Evolutionary conservation across 53 echinoderm and acorn worm genomes (phyloP).

Genomic region (Pentamera pediparva): DNA sequence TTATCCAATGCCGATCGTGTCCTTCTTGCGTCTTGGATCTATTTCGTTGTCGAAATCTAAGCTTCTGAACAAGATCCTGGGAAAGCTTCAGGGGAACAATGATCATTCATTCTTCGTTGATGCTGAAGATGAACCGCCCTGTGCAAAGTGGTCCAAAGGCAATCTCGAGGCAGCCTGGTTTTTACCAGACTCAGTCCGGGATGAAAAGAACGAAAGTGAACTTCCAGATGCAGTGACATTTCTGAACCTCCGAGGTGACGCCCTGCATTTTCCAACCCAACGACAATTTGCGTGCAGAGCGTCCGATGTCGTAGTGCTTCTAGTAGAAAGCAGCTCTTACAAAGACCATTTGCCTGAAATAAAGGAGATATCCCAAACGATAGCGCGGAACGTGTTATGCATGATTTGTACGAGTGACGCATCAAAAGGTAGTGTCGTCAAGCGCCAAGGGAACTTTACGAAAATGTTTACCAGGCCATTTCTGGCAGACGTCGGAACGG

Average conservation of each 20-base stretch:
- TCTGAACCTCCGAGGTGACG: constrained; percentile 14
- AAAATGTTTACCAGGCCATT: not conserved
- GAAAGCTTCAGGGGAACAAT: constrained; percentile 18
- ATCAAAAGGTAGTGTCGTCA: not conserved
- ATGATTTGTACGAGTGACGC: not conserved
- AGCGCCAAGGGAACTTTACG: not conserved
- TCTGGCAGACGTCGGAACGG: not conserved
- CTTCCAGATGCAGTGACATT: constrained; percentile 19
- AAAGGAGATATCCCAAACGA: not conserved
- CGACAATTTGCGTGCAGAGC: not conserved
- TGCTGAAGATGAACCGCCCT: not conserved
- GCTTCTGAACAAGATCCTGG: constrained; percentile 11
- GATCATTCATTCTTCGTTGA: constrained; percentile 26
- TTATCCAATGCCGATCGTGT: constrained; percentile 11
- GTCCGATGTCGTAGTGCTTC: constrained; percentile 5
- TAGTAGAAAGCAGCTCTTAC: not conserved
- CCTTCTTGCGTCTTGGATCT: constrained; percentile 9
- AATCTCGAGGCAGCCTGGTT: constrained; percentile 5
- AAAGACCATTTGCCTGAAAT: not conserved
- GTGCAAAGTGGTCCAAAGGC: constrained; percentile 20
- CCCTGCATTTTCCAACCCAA: not conserved
- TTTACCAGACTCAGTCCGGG: not conserved
- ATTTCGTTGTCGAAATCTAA: constrained; percentile 17
- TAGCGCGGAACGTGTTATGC: not conserved
- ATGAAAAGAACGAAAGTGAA: not conserved